Conservation (phyloP, 2,888 invertebrate genomes). For the Lomographa bimaculata region DNA sequence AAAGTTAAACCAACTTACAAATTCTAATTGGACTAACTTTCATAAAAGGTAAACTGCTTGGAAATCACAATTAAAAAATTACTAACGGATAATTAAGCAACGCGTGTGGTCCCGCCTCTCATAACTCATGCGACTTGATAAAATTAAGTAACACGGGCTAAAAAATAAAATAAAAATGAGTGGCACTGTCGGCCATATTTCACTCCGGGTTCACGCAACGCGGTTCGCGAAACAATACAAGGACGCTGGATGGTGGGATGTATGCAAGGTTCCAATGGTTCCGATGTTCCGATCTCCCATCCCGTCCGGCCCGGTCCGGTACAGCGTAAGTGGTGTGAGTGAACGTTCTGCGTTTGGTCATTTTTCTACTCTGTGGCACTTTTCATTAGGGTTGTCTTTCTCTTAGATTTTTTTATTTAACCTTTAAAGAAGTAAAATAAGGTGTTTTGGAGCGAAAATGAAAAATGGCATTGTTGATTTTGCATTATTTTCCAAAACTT, state of each 20-base stretch:
- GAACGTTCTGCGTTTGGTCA: constrained; percentile 9
- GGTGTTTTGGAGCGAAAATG: no score
- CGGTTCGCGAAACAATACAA: constrained; percentile 81
- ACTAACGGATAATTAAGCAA: constrained; percentile 72
- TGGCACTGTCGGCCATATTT: constrained; percentile 77
- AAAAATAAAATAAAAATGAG: constrained; percentile 77
- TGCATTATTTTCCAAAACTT: no score
- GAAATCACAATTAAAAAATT: constrained; percentile 35
- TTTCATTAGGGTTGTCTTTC: constrained; percentile 15
- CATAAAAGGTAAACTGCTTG: constrained; percentile 18
- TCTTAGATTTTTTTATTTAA: not conserved
- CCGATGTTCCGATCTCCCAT: constrained; percentile 19
- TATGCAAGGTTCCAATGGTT: constrained; percentile 36
- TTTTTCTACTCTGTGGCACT: constrained; percentile 23
- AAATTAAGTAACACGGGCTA: constrained; percentile 80
- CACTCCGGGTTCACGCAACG: constrained; percentile 79
- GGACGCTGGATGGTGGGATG: constrained; percentile 65
- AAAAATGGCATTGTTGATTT: no score
- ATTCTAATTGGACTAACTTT: constrained; percentile 29
- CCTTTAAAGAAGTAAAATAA: not conserved
- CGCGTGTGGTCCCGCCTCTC: constrained; percentile 79
- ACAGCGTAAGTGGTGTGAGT: constrained; percentile 12
- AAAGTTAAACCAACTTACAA: not conserved
- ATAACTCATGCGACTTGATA: constrained; percentile 82
- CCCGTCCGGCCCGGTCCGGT: constrained; percentile 11